A percentile compares a stretch with the other conserved stretches of the same genome.
Conservation (phyloP, 2,113 vertebrate species). For the Cacatua alba region DNA sequence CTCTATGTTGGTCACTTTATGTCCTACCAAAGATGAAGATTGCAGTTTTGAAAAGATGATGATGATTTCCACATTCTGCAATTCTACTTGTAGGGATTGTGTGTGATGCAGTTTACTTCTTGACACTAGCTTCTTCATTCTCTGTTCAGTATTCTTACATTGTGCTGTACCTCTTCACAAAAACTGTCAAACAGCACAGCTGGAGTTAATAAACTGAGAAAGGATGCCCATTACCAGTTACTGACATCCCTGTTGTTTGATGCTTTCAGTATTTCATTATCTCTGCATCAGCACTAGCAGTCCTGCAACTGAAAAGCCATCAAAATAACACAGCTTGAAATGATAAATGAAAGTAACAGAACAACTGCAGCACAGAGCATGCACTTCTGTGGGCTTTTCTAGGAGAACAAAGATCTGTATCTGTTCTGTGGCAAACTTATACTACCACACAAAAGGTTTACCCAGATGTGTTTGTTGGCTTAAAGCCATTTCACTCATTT, state of each 20-base stretch:
- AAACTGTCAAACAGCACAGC: conserved; percentile 76
- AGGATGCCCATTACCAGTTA: conserved; percentile 77
- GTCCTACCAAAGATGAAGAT: neutral
- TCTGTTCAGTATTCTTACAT: conserved; percentile 60
- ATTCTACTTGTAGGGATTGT: neutral
- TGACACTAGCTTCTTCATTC: conserved; percentile 60
- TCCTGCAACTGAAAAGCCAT: conserved; percentile 77
- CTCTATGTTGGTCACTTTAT: neutral
- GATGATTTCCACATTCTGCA: conserved; percentile 10
- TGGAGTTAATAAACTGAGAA: conserved; percentile 81
- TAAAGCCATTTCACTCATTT: neutral
- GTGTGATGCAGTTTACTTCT: conserved; percentile 35
- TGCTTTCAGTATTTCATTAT: conserved; percentile 81
- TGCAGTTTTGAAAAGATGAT: neutral
- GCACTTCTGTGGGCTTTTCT: conserved; percentile 42
- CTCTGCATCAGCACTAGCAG: conserved; percentile 75
- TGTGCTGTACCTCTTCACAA: conserved; percentile 52
- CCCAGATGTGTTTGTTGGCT: neutral
- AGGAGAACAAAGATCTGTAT: conserved; percentile 29
- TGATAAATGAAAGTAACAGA: conserved; percentile 77
- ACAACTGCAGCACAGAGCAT: conserved; percentile 52
- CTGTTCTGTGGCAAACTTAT: conserved; percentile 28
- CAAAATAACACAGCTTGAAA: conserved; percentile 81
- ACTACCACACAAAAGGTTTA: neutral
- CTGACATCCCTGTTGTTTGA: conserved; percentile 73